A percentile compares a stretch with the other conserved stretches of the same genome.
These are phyloP conservation scores for Nudaria mundana DNA, from an alignment of 2,888 invertebrate genomes.

Conservation along the genomic window DNA sequence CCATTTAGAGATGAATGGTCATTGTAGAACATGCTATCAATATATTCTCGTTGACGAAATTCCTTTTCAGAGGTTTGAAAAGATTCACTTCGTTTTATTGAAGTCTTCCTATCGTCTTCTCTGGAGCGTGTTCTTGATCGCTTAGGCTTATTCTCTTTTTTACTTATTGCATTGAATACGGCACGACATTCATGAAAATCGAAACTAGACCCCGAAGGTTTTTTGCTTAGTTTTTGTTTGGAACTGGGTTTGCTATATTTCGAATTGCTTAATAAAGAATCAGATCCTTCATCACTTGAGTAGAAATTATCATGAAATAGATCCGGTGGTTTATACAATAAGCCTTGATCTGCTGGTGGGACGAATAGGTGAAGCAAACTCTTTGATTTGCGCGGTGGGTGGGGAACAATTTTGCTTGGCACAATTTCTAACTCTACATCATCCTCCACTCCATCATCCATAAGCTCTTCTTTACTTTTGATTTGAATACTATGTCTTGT, in stretches of 20 bases:
- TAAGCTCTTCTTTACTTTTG: slow-evolving; percentile 69
- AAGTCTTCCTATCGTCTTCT: slow-evolving; percentile 57
- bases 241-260: slow-evolving; percentile 64
- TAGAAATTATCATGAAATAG: slow-evolving; percentile 81
- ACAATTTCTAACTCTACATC: slow-evolving; percentile 86
- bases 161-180: slow-evolving; percentile 78
- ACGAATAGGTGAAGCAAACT: slow-evolving; percentile 86
- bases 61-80: slow-evolving; percentile 73
- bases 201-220: slow-evolving; percentile 58
- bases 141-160: slow-evolving; percentile 52
- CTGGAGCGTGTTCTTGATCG: slow-evolving; percentile 63
- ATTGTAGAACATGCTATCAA: slow-evolving; percentile 82
- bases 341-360: slow-evolving; percentile 81
- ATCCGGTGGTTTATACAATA: slow-evolving; percentile 77
- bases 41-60: slow-evolving; percentile 72
- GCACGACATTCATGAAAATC: slow-evolving; percentile 79
- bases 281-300: slow-evolving; percentile 86
- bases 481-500: slow-evolving; percentile 77
- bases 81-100: slow-evolving; percentile 73
- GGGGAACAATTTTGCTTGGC: slow-evolving; percentile 89
- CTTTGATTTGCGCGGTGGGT: slow-evolving; percentile 88
- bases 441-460: slow-evolving; percentile 70
- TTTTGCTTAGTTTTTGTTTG: slow-evolving; percentile 52
- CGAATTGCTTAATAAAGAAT: slow-evolving; percentile 85
- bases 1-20: slow-evolving; percentile 68